A percentile compares a stretch with the other conserved stretches of the same genome.
phyloP scores from a whole-genome alignment of 2,113 vertebrate genomes.

The Scomber scombrus region DNA sequence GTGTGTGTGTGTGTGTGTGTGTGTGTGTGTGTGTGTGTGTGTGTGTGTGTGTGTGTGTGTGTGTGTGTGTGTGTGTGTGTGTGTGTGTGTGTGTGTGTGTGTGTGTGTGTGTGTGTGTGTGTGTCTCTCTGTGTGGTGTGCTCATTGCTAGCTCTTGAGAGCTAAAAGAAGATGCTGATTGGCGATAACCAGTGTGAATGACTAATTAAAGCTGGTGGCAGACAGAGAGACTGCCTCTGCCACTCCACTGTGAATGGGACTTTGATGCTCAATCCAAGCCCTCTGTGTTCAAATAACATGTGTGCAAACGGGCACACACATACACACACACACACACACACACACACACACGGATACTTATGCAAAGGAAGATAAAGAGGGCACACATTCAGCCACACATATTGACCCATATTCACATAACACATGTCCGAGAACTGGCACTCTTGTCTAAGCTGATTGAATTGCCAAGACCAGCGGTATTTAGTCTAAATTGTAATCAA shows the following conservation, averaged over 20 bases:
- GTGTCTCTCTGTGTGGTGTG: slow-evolving; percentile 2
- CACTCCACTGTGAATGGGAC: slow-evolving; percentile 75
- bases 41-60: slow-evolving; percentile 10
- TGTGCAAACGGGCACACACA: slow-evolving; percentile 11
- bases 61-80: slow-evolving; percentile 14
- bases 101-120: slow-evolving; percentile 7
- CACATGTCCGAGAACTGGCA: slow-evolving; percentile 46
- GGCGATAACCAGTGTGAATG: slow-evolving; percentile 72
- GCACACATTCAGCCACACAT: slow-evolving; percentile 27
- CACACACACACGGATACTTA: slow-evolving; percentile 31
- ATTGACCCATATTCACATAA: slow-evolving; percentile 41
- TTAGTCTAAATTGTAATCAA: slow-evolving; percentile 24
- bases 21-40: not conserved
- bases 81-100: too few relatives aligned
- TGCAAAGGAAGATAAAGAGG: slow-evolving; percentile 32
- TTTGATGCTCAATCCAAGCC: slow-evolving; percentile 70
- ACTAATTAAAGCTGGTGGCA: slow-evolving; percentile 77
- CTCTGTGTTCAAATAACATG: slow-evolving; percentile 48
- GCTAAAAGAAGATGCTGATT: slow-evolving; percentile 70
- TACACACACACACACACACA: slow-evolving; percentile 36
- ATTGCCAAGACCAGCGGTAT: not conserved
- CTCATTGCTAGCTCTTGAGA: slow-evolving; percentile 31
- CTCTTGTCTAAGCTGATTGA: slow-evolving; percentile 11
- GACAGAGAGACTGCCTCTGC: slow-evolving; percentile 60
- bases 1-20: slow-evolving; percentile 11